Evolutionary conservation across 2,888 invertebrate species (phyloP).

Genomic region (Exocentrus adspersus): DNA sequence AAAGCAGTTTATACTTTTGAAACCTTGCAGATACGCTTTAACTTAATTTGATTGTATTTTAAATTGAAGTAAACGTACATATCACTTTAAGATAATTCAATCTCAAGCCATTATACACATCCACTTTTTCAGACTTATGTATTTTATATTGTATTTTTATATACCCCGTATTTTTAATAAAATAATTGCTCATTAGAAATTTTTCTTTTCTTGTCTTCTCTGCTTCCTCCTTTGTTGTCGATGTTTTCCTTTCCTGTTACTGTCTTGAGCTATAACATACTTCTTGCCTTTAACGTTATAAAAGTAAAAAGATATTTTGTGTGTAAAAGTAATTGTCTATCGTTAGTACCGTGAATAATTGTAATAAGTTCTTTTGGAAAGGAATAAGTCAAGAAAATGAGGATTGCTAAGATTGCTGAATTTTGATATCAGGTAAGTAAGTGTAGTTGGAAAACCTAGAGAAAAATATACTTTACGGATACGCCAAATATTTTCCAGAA

Average conservation of each 20-base stretch:
- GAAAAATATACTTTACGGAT: too few species aligned
- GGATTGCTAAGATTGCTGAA: too few species aligned
- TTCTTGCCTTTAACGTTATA: background rate
- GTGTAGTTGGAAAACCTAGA: too few species aligned
- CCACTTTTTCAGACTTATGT: constrained; percentile 5
- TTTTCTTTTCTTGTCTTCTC: constrained; percentile 13
- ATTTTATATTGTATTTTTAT: constrained; percentile 23
- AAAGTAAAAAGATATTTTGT: background rate
- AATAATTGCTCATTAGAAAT: constrained; percentile 2
- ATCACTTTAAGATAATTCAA: constrained; percentile 15
- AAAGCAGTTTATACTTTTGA: too few species aligned
- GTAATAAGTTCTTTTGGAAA: too few species aligned
- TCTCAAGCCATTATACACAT: background rate
- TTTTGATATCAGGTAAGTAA: too few species aligned
- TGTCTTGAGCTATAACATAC: background rate
- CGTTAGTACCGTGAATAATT: background rate
- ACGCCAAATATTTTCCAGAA: too few species aligned
- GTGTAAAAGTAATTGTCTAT: background rate
- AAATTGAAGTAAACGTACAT: constrained; percentile 2
- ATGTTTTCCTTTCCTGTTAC: background rate
- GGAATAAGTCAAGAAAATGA: too few species aligned
- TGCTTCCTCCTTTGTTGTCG: constrained; percentile 12
- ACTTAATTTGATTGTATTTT: too few species aligned
- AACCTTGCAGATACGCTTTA: too few species aligned
- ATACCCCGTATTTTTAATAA: constrained; percentile 20